Conservation (phyloP, 2,113 vertebrate genomes). For the Tapirus terrestris region DNA sequence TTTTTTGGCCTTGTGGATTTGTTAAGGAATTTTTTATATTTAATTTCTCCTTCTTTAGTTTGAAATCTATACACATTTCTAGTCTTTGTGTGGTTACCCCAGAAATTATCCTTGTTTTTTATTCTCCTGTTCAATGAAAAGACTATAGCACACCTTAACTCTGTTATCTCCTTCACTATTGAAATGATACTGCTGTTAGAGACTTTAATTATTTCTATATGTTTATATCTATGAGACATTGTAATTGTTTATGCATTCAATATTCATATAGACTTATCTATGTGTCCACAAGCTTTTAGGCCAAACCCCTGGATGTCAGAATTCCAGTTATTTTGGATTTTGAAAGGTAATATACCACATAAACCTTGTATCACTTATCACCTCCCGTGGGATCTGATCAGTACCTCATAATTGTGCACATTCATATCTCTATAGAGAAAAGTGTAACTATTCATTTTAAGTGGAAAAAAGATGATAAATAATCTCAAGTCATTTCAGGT, state of each 20-base stretch:
- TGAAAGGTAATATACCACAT: not conserved
- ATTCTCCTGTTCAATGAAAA: not conserved
- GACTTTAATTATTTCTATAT: not conserved
- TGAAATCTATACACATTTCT: not conserved
- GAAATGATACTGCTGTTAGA: not conserved
- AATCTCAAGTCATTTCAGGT: not conserved
- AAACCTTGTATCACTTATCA: not conserved
- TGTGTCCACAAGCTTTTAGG: not conserved
- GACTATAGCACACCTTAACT: not conserved
- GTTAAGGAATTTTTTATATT: not conserved
- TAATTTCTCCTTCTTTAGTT: not conserved
- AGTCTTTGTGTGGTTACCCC: not conserved
- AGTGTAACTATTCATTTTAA: not conserved
- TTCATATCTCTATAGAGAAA: not conserved
- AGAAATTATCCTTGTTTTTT: not conserved
- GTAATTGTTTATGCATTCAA: not conserved
- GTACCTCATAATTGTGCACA: not conserved
- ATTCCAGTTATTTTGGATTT: slow-evolving; percentile 19
- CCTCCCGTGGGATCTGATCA: not conserved
- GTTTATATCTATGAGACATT: not conserved
- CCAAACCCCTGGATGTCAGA: not conserved
- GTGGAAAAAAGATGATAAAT: not conserved
- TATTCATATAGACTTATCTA: not conserved
- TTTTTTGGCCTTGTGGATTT: not conserved
- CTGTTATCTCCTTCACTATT: not conserved